Base-by-base conservation (phyloP, 2,888 invertebrate genomes). In the Antheraea yamamai region DNA sequence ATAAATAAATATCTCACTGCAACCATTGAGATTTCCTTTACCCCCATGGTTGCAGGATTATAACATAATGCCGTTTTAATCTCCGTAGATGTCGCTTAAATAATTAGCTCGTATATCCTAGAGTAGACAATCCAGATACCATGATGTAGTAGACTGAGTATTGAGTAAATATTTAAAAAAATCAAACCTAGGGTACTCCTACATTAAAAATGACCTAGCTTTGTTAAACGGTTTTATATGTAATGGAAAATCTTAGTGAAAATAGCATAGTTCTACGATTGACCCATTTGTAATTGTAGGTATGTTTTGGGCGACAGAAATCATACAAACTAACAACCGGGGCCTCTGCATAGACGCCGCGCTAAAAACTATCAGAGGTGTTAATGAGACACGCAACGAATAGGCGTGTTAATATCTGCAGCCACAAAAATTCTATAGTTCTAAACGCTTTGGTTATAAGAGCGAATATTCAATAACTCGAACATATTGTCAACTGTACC, bases 331-430 rank as follows among this genome's bases (percentile, higher is more conserved):
- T 78, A 75, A 75, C 79, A 77, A 78, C 75, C 79, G 82, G 82
- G 84, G 85, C 85, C 85, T 79, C 79, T 79, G 77, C 79, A 73
- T 73, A 76, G 75, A 76, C 76, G 76, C 78, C 68, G 80, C 80
- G 86, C 88, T 88, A 86, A 87, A 84, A 87, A 84, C 88, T 86
- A 84, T 85, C 83, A 80, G 78, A 89, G 86, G 89, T 88, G 89
- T 87, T 89, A 89, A 89, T 88, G 81, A 88, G 79, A 83, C 84
- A 78, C 82, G 86, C 85, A 87, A 85, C 80, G 80, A 76, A 80
- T 75, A 78, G 75, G 79, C 79, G 78, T 79, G 73, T 78, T 76
- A 77, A 66, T 76, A 78, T 73, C 64, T 10, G 39, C 72, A 72
- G 18, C 58, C 23, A 73, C 47, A 68, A 23, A 26, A 73, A 39